These are phyloP conservation scores for Charadrius vociferus DNA, from an alignment of 2,113 vertebrate genomes.

Conservation along the genomic window DNA sequence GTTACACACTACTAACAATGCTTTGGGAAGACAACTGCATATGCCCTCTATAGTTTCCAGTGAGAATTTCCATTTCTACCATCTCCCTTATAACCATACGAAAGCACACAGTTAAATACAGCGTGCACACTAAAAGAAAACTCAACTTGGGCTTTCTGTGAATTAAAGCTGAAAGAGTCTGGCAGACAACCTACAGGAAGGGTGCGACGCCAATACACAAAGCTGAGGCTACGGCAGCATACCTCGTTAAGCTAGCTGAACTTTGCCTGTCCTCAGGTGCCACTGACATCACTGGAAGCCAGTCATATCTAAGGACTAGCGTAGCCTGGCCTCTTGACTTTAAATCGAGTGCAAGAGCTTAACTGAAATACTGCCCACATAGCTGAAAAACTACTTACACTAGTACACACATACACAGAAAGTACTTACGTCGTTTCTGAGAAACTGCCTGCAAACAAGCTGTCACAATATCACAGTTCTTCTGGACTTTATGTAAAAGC, in stretches of 20 bases:
- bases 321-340: background rate
- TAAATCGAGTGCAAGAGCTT: background rate
- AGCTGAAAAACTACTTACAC: background rate
- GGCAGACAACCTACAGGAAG: background rate
- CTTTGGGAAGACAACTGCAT: background rate
- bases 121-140: background rate
- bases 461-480: constrained; percentile 91
- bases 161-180: background rate
- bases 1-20: background rate
- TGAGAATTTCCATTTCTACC: background rate
- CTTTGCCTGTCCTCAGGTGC: background rate
- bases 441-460: constrained; percentile 95
- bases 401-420: background rate
- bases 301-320: background rate
- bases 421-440: constrained; percentile 90
- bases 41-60: background rate
- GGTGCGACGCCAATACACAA: background rate
- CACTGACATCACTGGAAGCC: background rate
- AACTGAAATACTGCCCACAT: background rate
- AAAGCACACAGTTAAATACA: background rate
- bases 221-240: background rate
- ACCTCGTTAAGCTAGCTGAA: background rate
- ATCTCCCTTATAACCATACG: background rate
- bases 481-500: constrained; percentile 87
- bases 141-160: background rate